Conservation (phyloP, 2,888 invertebrate species). For the Rotaria macrura region DNA sequence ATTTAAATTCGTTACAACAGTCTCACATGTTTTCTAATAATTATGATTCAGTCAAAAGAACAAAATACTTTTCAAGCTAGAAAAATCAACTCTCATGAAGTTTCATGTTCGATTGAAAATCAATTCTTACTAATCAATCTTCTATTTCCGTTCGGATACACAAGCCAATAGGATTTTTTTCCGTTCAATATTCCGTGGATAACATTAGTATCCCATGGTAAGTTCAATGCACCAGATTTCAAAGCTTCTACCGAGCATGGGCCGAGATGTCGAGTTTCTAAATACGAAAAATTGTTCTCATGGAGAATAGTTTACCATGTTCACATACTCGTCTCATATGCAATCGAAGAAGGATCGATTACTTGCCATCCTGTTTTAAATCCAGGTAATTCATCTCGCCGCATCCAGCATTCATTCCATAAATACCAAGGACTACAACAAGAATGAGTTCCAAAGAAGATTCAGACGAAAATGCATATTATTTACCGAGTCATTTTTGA, state of each 20-base stretch:
- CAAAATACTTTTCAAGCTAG: too few species aligned
- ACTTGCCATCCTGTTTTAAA: background rate
- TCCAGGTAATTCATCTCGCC: background rate
- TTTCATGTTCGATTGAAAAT: too few species aligned
- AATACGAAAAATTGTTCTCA: background rate
- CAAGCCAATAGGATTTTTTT: background rate
- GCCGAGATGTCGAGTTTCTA: background rate
- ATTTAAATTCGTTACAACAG: too few species aligned
- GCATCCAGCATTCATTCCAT: constrained; percentile 18
- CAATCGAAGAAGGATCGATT: background rate
- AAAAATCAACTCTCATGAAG: too few species aligned
- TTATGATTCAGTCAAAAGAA: too few species aligned
- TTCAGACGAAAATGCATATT: background rate
- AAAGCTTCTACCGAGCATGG: background rate
- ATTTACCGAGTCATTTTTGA: background rate
- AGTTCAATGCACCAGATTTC: background rate
- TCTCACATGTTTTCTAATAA: too few species aligned
- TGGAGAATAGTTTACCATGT: background rate
- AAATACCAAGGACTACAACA: background rate
- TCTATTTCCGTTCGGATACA: background rate
- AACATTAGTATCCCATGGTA: background rate
- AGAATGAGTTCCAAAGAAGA: background rate
- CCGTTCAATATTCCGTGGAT: background rate
- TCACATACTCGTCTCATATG: background rate
- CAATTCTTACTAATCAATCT: background rate